Base-by-base conservation (phyloP, 2,888 invertebrate species). In the Drosophila neutralis region DNA sequence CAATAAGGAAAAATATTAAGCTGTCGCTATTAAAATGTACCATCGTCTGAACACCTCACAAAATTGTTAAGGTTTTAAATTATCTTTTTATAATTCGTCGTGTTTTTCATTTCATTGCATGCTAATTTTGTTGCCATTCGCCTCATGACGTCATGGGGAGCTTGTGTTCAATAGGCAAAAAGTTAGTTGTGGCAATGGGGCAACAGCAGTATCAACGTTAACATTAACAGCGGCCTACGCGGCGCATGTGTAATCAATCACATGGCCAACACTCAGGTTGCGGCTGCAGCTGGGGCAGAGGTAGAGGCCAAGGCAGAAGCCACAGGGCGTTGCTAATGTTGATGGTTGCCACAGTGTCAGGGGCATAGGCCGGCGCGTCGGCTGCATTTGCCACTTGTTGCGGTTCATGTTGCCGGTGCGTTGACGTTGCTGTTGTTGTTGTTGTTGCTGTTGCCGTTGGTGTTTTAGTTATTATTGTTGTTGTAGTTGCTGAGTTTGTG, bases 201-300 rank as follows among this genome's bases (percentile, higher is more conserved):
- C 83, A 83, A 65, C 74, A 63, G 38, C 69, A 73, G 42, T 61
- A 73, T 67, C 54, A 70, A 76, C 70, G 71, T 71, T 59, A 69
- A 66, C 66, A 73, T 79, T 76, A 66, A 63, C 69, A 51, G 54
- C 83, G 72, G 71, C 85, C 85, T 82, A 88, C 85, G 83, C 87
- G 74, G 68, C 77, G 78, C 63, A 80, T 83, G 76, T 78, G 87
- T 80, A 85, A 85, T 85, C 85, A 85, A 85, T 85, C 85, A 85
- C 86, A 72, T 80, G 86, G 70, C 70, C 87, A 79, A 57, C 73
- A 40, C 13, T 29, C 38, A 2, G 56, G 72, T 40, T 58, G 45
- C 15, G 69, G 69, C 63, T 57, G 70, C 54, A 42, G 15, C 40
- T 49, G 65, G 7, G 53, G 15, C 33, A 52, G 29, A 36, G 66